Evolutionary conservation across 2,888 invertebrate species (phyloP), one percentile per base, ranked within the genome.

Genomic region (Enoplolaimus lenunculus): DNA sequence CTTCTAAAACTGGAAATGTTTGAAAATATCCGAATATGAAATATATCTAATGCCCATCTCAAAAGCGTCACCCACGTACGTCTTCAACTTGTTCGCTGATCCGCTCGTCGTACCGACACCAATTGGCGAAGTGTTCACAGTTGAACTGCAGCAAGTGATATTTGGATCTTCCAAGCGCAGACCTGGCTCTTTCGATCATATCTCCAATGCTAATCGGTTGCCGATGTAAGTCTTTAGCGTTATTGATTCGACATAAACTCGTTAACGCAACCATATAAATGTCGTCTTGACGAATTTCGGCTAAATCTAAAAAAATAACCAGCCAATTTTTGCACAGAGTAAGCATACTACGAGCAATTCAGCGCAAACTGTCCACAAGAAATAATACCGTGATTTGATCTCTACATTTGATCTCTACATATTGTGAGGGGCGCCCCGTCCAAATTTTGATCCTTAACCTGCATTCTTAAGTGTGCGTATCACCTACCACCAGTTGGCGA

Each of bases 121-220:
- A 67, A 31, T 26, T 67, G 3, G 33, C 30, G 67, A 67, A 67
- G 34, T 67, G 67, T 67, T 67, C 67, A n/a, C 67, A 67, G 34
- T 67, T 67, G 30, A n/a, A 26, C 2, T 31, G 7, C 3, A 67
- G 16, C 2, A 67, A 7, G 67, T 67, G 2, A n/a, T 67, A 67
- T 31, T 67, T 26, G 28, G 30, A n/a, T 26, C n/a, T 16, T 13
- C 33, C 67, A 3, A 67, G 3, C 28, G 28, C 28, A 7, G 28
- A 13, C n/a, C 21, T 7, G 3, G 67, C 67, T 3, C 67, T 29
- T 31, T n/a, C 33, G 33, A 16, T n/a, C n/a, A 67, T 31, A 7
- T 29, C 67, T 30, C 33, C 7, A n/a, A n/a, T 3, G 21, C 33
- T n/a, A 3, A 67, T 31, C 30, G 67, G 67, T 7, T 13, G 30